Conservation (phyloP, 2,888 invertebrate species). For the Lomographa bimaculata region DNA sequence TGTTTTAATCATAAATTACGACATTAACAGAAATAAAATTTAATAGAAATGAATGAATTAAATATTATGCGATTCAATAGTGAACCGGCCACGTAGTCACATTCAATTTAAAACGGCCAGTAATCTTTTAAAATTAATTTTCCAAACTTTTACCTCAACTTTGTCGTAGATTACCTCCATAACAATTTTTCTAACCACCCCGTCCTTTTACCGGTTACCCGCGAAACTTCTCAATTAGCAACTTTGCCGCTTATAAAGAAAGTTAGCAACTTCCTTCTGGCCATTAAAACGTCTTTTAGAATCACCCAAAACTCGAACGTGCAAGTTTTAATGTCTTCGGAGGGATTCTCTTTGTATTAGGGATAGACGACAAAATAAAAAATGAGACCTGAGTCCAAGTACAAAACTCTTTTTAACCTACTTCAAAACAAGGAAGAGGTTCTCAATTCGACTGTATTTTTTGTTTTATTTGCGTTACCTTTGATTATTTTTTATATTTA, state of each 20-base stretch:
- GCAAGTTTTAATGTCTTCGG: slow-evolving; percentile 31
- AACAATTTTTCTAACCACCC: slow-evolving; percentile 18
- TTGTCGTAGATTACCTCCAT: slow-evolving; percentile 4
- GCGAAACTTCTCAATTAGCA: slow-evolving; percentile 57
- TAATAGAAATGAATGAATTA: too few relatives aligned
- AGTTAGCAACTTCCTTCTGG: slow-evolving; percentile 48
- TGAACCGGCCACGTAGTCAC: too few relatives aligned
- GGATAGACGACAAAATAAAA: slow-evolving; percentile 15
- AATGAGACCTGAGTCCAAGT: slow-evolving; percentile 5
- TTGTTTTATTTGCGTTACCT: too few relatives aligned
- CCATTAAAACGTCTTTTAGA: slow-evolving; percentile 52
- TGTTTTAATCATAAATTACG: too few relatives aligned
- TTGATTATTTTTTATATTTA: too few relatives aligned
- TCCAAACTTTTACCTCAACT: slow-evolving; percentile 8
- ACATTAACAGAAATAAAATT: too few relatives aligned
- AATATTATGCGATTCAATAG: too few relatives aligned
- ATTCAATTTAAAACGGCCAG: too few relatives aligned
- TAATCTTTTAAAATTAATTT: slow-evolving; percentile 3
- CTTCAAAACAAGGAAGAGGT: too few relatives aligned
- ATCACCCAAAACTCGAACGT: slow-evolving; percentile 34
- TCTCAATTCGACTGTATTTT: too few relatives aligned
- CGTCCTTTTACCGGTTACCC: slow-evolving; percentile 19
- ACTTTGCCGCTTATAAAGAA: slow-evolving; percentile 55
- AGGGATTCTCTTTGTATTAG: slow-evolving; percentile 24
- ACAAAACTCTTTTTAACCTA: too few relatives aligned